phyloP scores from a whole-genome alignment of 30 jellyfish, hydroid and myxozoan species.

The Cassiopea xamachana region DNA sequence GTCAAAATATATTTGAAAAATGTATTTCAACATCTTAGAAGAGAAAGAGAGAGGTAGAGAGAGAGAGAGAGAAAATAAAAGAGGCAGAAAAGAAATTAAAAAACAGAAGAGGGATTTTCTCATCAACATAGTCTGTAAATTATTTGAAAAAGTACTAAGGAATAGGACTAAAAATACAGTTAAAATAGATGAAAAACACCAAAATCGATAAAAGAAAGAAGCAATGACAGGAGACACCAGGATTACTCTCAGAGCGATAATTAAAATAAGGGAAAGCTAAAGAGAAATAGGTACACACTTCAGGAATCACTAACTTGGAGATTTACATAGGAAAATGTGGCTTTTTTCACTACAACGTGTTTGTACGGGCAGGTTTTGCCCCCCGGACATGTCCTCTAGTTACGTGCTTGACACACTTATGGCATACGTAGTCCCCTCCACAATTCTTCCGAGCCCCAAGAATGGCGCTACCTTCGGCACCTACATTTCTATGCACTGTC shows the following conservation, averaged over 20 bases:
- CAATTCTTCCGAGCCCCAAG: too few species aligned
- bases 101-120: background rate
- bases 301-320: too few species aligned
- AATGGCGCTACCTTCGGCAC: too few species aligned
- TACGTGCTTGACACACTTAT: too few species aligned
- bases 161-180: background rate
- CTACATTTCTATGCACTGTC: too few species aligned
- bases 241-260: background rate
- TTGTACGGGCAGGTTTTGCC: too few species aligned
- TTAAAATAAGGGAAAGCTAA: background rate
- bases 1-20: background rate
- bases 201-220: background rate
- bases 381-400: too few species aligned
- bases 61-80: background rate
- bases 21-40: background rate
- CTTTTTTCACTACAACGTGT: too few species aligned
- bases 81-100: background rate
- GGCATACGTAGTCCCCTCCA: background rate
- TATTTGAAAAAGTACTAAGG: background rate
- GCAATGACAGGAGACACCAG: background rate
- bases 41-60: background rate
- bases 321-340: too few species aligned
- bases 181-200: background rate
- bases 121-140: background rate
- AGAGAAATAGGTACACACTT: background rate